Evolutionary conservation across 2,888 invertebrate genomes (phyloP).

Genomic region (Andrena haemorrhoa): DNA sequence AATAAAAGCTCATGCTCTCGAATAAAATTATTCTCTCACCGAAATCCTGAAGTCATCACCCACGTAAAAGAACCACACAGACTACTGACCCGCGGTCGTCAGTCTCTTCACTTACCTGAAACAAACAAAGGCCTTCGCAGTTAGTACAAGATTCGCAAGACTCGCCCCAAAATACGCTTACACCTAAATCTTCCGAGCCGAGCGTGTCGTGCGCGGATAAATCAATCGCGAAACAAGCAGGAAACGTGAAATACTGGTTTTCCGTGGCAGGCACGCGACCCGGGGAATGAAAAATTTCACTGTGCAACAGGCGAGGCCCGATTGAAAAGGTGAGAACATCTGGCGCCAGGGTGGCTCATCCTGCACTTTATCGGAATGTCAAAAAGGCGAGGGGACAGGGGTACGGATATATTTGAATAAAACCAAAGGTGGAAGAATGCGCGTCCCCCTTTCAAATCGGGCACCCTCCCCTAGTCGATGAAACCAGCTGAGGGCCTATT

Average conservation of each 20-base stretch:
- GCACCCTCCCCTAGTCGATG: slow-evolving; percentile 48
- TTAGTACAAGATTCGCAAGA: slow-evolving; percentile 14
- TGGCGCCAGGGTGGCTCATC: slow-evolving; percentile 68
- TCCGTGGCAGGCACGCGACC: slow-evolving; percentile 31
- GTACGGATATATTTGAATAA: slow-evolving; percentile 76
- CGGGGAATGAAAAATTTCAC: slow-evolving; percentile 62
- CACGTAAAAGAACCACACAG: neutral
- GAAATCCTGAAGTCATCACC: neutral
- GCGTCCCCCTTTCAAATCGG: slow-evolving; percentile 68
- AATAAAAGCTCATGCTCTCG: too few species aligned
- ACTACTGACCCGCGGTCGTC: neutral
- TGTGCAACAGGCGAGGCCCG: slow-evolving; percentile 70
- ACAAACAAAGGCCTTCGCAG: slow-evolving; percentile 25
- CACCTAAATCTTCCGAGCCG: neutral
- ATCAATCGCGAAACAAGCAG: neutral
- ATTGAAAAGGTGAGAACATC: slow-evolving; percentile 73
- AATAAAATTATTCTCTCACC: too few species aligned
- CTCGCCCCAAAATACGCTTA: neutral
- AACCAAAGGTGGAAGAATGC: slow-evolving; percentile 72
- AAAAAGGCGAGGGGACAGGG: slow-evolving; percentile 18
- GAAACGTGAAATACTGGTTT: slow-evolving; percentile 42
- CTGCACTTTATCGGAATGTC: slow-evolving; percentile 76
- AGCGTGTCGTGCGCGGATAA: neutral
- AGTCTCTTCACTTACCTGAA: slow-evolving; percentile 52
- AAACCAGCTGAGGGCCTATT: slow-evolving; percentile 61